These are phyloP conservation scores for Psittacara wagleri DNA, from an alignment of 2,113 vertebrate species.

Conservation along the genomic window DNA sequence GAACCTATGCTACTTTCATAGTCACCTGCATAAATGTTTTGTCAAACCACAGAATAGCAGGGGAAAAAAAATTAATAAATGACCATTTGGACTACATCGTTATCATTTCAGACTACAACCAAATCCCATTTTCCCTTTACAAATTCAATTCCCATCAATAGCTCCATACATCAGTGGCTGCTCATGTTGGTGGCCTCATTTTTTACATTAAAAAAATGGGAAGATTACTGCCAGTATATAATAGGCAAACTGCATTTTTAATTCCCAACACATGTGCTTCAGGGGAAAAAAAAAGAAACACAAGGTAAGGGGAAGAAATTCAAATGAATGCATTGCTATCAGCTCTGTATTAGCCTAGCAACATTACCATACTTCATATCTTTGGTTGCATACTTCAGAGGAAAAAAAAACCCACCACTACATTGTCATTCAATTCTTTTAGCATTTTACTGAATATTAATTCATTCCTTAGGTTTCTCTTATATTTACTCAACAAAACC, in stretches of 20 bases:
- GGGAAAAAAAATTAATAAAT: conserved; percentile 72
- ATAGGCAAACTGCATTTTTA: conserved; percentile 74
- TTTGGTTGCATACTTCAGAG: conserved; percentile 47
- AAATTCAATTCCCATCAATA: conserved; percentile 83
- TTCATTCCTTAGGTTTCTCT: conserved; percentile 39
- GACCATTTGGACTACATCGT: conserved; percentile 83
- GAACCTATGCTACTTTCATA: conserved; percentile 44
- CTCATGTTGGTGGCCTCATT: conserved; percentile 73
- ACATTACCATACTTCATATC: conserved; percentile 49
- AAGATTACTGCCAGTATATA: conserved; percentile 74
- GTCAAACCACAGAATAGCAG: conserved; percentile 64
- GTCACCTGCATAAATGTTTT: conserved; percentile 71
- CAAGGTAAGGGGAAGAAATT: conserved; percentile 61
- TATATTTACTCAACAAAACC: conserved; percentile 24
- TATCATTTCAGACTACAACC: conserved; percentile 81
- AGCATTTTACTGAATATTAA: conserved; percentile 38
- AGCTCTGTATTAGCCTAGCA: conserved; percentile 56
- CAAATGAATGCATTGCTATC: conserved; percentile 70
- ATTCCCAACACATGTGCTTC: conserved; percentile 69
- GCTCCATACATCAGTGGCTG: conserved; percentile 77
- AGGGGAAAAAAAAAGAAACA: background rate
- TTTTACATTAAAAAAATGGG: conserved; percentile 72
- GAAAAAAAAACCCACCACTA: background rate
- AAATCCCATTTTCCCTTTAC: conserved; percentile 87
- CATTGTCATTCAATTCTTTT: conserved; percentile 48